These are phyloP conservation scores for Heliconius ethilla DNA, from an alignment of 2,888 invertebrate species.

Conservation along the genomic window DNA sequence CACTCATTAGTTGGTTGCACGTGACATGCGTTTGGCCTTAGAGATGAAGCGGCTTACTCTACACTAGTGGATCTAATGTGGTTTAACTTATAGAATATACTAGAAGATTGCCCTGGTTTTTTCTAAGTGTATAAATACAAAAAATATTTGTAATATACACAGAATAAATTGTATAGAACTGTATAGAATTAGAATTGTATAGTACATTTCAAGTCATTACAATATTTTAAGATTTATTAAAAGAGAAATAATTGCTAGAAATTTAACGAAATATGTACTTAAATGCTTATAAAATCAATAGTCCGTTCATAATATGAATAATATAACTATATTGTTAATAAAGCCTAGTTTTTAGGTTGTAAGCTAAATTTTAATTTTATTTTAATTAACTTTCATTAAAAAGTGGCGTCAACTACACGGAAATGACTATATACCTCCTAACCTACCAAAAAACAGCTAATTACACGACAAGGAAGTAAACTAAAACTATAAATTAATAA, in stretches of 20 bases:
- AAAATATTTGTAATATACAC: not conserved
- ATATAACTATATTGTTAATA: not conserved
- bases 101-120: not conserved
- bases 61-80: not conserved
- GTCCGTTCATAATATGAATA: too few species aligned
- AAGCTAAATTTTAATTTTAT: not conserved
- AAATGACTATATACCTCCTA: not conserved
- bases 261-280: too few species aligned
- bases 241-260: too few species aligned
- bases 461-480: conserved; percentile 9
- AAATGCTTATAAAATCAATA: too few species aligned
- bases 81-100: not conserved
- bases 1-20: conserved; percentile 40
- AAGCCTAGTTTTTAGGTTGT: not conserved
- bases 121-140: not conserved
- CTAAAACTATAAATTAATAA: conserved; percentile 10
- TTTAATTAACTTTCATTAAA: not conserved
- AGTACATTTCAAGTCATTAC: too few species aligned
- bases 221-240: too few species aligned
- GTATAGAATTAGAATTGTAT: too few species aligned
- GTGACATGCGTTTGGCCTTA: conserved; percentile 33
- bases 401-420: not conserved
- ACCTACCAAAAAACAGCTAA: conserved; percentile 1
- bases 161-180: too few species aligned
- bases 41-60: conserved; percentile 6